Percentiles rank a stretch among this genome's conserved stretches.
Evolutionary conservation across 2,113 vertebrate genomes (phyloP).

Genomic region (Heliornis fulica): DNA sequence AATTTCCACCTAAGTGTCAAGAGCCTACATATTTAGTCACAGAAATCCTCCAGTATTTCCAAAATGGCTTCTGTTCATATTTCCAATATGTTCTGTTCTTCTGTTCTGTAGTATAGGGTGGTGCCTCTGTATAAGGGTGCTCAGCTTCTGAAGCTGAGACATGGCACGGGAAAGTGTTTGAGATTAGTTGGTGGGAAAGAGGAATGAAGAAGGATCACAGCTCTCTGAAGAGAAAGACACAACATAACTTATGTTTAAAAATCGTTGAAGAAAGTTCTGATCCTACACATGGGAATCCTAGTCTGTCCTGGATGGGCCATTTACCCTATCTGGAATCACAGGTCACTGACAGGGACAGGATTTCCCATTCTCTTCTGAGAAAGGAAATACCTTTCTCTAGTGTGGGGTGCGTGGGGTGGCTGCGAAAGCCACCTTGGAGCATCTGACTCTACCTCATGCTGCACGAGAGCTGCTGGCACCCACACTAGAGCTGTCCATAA

Average conservation of each 20-base stretch:
- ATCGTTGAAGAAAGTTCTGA: neutral
- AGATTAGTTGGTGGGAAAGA: neutral
- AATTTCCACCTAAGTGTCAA: neutral
- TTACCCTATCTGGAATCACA: neutral
- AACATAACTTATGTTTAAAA: neutral
- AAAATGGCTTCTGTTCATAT: neutral
- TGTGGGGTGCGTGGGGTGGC: neutral
- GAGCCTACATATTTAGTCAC: neutral
- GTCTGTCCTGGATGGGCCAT: neutral
- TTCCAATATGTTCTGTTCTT: too few relatives aligned
- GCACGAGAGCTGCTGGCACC: fast-evolving
- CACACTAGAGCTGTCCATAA: neutral
- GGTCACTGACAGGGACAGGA: neutral
- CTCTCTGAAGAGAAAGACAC: neutral
- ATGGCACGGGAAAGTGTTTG: neutral
- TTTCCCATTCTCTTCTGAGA: neutral
- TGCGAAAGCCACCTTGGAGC: neutral
- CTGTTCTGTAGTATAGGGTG: neutral
- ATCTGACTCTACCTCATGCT: neutral
- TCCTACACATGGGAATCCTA: neutral
- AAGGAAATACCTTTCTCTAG: neutral
- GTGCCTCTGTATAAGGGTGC: neutral
- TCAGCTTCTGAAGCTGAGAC: neutral
- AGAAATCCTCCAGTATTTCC: neutral
- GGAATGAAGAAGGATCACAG: neutral